Evolutionary conservation across 1,140 invertebrate species (phyloP).

Genomic region (Zaprionus capensis): DNA sequence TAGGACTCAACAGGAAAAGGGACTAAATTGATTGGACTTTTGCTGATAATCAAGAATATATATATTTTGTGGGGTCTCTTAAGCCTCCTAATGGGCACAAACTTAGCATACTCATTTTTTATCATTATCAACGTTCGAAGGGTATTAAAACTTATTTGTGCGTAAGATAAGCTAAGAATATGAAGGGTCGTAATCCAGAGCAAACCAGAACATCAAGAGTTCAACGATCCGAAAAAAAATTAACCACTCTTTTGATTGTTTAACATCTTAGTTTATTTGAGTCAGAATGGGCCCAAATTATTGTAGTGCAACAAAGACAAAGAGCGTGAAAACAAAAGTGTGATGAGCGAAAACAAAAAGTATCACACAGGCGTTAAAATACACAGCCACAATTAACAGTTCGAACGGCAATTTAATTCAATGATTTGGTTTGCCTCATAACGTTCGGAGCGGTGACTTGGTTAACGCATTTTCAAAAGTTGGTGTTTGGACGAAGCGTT

Average conservation of each 20-base stretch:
- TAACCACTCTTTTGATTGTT: not conserved
- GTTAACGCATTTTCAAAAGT: constrained; percentile 39
- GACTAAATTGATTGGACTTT: too few species aligned
- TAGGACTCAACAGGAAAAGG: too few species aligned
- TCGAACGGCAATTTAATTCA: constrained; percentile 31
- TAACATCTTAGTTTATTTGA: not conserved
- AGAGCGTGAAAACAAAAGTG: constrained; percentile 73
- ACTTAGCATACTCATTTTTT: too few species aligned
- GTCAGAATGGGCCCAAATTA: not conserved
- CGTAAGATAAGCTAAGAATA: too few species aligned
- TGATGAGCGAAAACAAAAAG: constrained; percentile 54
- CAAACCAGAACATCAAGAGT: too few species aligned
- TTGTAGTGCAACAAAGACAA: constrained; percentile 30
- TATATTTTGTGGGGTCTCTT: too few species aligned
- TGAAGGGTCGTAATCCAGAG: too few species aligned
- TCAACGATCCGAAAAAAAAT: too few species aligned
- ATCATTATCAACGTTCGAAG: too few species aligned
- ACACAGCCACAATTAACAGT: constrained; percentile 66
- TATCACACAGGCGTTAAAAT: constrained; percentile 35
- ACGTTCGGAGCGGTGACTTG: not conserved
- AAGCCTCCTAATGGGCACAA: too few species aligned
- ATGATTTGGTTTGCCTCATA: constrained; percentile 26
- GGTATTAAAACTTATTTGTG: too few species aligned
- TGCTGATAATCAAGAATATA: too few species aligned
- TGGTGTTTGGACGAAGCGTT: constrained; percentile 62